phyloP scores from a whole-genome alignment of 2,113 vertebrate genomes.

The Etia nguti region DNA sequence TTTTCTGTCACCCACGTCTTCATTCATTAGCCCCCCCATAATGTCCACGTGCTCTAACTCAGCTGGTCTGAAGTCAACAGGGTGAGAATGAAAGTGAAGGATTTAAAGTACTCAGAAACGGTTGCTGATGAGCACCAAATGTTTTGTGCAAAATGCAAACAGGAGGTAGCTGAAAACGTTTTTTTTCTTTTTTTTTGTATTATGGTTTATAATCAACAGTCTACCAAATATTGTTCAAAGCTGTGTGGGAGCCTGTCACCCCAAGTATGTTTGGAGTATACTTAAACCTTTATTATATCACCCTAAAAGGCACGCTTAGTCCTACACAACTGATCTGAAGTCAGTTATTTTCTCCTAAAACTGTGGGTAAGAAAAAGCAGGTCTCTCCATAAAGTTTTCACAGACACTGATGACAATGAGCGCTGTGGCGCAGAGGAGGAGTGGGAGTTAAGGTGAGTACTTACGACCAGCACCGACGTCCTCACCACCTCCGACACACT shows the following conservation, averaged over 20 bases:
- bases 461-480: constrained; percentile 89
- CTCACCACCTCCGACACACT: constrained; percentile 95
- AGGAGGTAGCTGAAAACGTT: neutral
- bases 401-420: neutral
- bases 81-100: neutral
- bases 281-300: neutral
- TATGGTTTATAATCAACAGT: neutral
- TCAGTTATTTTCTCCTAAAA: neutral
- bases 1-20: neutral
- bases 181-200: neutral
- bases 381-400: neutral
- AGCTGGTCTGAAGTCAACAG: neutral
- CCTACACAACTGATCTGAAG: neutral
- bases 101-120: no score
- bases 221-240: neutral
- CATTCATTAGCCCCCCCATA: neutral
- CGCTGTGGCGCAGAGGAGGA: no score
- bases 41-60: neutral
- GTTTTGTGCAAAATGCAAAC: neutral
- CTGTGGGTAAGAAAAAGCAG: neutral
- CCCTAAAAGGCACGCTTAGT: neutral
- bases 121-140: neutral
- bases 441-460: constrained; percentile 42
- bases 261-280: neutral
- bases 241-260: neutral